Conservation (phyloP, 2,797 vertebrate species). For the Pseudochromis fuscus region DNA sequence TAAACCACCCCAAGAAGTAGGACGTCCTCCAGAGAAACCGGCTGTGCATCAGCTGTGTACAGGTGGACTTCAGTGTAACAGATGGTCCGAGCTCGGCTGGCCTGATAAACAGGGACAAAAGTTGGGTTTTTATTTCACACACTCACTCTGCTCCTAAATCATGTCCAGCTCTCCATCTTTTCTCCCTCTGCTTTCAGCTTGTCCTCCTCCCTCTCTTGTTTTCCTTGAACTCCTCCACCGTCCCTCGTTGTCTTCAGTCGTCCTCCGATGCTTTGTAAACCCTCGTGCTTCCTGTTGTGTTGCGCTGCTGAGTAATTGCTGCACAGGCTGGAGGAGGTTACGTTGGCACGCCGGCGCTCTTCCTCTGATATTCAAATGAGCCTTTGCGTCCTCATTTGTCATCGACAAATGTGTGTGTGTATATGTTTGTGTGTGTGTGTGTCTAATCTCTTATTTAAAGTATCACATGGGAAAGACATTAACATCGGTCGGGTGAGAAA, state of each 20-base stretch:
- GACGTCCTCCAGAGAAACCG: conserved; percentile 33
- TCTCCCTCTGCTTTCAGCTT: not conserved
- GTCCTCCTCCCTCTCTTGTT: not conserved
- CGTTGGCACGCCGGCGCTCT: conserved; percentile 29
- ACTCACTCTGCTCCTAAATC: conserved; percentile 29
- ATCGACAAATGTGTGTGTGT: conserved; percentile 29
- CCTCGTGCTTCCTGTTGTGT: conserved; percentile 31
- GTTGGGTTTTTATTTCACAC: conserved; percentile 30
- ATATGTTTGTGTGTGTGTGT: not conserved
- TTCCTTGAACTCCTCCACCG: conserved; percentile 29
- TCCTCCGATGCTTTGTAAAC: conserved; percentile 34
- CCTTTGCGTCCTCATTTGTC: conserved; percentile 57
- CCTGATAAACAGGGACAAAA: conserved; percentile 43
- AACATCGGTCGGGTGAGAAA: conserved; percentile 54
- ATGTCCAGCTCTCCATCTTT: conserved; percentile 19
- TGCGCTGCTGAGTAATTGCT: conserved; percentile 59
- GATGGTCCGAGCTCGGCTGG: conserved; percentile 37
- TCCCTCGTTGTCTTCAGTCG: conserved; percentile 35
- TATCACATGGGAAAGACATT: conserved; percentile 57
- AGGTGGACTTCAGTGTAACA: conserved; percentile 38
- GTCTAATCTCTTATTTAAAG: conserved; percentile 62
- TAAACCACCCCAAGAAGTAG: conserved; percentile 30
- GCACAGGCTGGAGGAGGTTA: conserved; percentile 60
- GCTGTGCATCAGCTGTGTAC: conserved; percentile 30
- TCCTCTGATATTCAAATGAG: conserved; percentile 71